These are phyloP conservation scores for Centropus bengalensis DNA, from an alignment of 2,113 vertebrate species.

Conservation along the genomic window DNA sequence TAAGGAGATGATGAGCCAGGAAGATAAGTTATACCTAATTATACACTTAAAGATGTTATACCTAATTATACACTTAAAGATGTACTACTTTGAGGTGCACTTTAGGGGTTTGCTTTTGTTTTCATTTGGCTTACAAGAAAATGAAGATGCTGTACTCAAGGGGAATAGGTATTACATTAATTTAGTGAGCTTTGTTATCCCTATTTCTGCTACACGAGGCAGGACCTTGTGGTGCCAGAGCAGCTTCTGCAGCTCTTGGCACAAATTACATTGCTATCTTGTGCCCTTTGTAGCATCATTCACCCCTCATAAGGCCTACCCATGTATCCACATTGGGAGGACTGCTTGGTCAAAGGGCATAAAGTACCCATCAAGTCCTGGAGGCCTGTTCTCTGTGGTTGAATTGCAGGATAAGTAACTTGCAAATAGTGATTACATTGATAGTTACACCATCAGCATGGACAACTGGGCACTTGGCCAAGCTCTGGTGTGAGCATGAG, in stretches of 20 bases:
- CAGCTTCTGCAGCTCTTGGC: neutral
- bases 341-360: neutral
- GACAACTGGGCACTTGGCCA: neutral
- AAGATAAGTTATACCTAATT: neutral
- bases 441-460: neutral
- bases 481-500: neutral
- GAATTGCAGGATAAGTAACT: neutral
- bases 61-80: neutral
- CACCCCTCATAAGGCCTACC: neutral
- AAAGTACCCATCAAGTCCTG: neutral
- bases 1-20: neutral
- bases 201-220: neutral
- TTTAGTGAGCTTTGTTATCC: neutral
- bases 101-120: neutral
- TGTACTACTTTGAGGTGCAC: neutral
- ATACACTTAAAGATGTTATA: neutral
- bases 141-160: neutral
- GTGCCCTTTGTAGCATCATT: neutral
- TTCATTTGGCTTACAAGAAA: neutral
- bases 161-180: neutral
- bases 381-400: neutral
- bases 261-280: neutral
- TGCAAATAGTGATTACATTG: neutral
- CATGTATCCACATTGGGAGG: neutral
- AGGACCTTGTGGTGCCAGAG: neutral